Evolutionary conservation across 2,888 invertebrate species (phyloP).

Genomic region (Salpingus planirostris): DNA sequence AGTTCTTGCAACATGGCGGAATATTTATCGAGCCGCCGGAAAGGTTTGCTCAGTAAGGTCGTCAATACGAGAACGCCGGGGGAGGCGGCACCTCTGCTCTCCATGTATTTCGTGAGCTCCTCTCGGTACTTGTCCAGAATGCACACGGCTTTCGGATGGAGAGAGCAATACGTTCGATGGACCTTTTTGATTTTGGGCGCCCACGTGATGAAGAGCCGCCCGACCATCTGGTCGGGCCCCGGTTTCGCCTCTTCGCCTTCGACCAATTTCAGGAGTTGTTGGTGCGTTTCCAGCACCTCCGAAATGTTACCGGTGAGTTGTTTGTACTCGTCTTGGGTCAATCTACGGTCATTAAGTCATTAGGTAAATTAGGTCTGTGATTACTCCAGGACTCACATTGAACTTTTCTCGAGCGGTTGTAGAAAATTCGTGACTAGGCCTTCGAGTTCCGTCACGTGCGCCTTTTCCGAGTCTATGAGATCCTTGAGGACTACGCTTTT

Average conservation of each 20-base stretch:
- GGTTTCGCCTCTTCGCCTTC: conserved; percentile 69
- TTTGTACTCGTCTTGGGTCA: conserved; percentile 76
- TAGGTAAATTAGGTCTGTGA: no score
- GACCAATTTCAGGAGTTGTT: conserved; percentile 66
- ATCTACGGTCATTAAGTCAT: no score
- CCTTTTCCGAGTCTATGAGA: conserved; percentile 85
- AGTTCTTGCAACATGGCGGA: conserved; percentile 90
- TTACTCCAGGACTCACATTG: conserved; percentile 75
- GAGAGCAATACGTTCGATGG: conserved; percentile 82
- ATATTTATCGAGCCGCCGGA: conserved; percentile 90
- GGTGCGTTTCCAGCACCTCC: conserved; percentile 79
- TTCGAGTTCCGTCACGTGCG: conserved; percentile 83
- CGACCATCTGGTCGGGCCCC: conserved; percentile 73
- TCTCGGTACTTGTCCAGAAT: conserved; percentile 85
- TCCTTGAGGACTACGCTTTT: conserved; percentile 80
- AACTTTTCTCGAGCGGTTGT: conserved; percentile 75
- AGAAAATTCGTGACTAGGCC: conserved; percentile 78
- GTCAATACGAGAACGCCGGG: conserved; percentile 86
- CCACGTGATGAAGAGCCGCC: conserved; percentile 81
- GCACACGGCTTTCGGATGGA: conserved; percentile 91
- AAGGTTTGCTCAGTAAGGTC: conserved; percentile 89
- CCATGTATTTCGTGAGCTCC: conserved; percentile 78
- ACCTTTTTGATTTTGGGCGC: conserved; percentile 75
- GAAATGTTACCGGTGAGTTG: conserved; percentile 82
- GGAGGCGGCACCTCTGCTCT: conserved; percentile 73